Evolutionary conservation across 2,797 vertebrate genomes (phyloP).

Genomic region (Schizopygopsis malacanthus): DNA sequence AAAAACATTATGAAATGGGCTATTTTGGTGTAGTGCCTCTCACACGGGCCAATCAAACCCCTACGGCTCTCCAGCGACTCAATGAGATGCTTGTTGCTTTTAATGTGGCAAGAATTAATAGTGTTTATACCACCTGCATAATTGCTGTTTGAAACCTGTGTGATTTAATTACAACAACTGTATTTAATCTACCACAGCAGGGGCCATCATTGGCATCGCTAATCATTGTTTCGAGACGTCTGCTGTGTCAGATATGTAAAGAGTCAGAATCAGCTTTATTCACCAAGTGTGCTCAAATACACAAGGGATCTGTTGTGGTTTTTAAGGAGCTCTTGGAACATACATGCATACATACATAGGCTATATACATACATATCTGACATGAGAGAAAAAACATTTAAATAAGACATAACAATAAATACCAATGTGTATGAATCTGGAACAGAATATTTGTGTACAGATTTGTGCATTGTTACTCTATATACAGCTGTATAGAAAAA

Average conservation of each 20-base stretch:
- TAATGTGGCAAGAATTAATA: conserved; percentile 21
- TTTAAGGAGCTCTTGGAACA: too few relatives aligned
- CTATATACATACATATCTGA: too few relatives aligned
- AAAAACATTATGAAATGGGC: conserved; percentile 27
- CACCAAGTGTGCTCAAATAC: too few relatives aligned
- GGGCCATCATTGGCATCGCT: conserved; percentile 25
- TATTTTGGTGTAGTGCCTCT: conserved; percentile 19
- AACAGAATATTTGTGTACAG: too few relatives aligned
- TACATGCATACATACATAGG: too few relatives aligned
- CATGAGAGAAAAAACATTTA: too few relatives aligned
- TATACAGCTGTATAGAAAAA: too few relatives aligned
- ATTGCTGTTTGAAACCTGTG: conserved; percentile 25
- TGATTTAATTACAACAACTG: conserved; percentile 31
- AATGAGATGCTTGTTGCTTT: conserved; percentile 32
- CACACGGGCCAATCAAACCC: background rate
- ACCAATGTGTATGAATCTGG: too few relatives aligned
- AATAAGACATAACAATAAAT: too few relatives aligned
- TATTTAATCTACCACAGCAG: conserved; percentile 25
- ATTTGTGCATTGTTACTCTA: too few relatives aligned
- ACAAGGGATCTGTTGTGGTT: too few relatives aligned
- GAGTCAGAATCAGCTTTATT: too few relatives aligned
- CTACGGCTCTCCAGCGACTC: conserved; percentile 41
- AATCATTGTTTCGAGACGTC: background rate
- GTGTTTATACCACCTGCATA: conserved; percentile 21
- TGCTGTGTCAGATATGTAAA: conserved; percentile 12